Percentiles rank a stretch among this genome's conserved stretches.
These are phyloP conservation scores for Aleadryas rufinucha DNA, from an alignment of 2,113 vertebrate species.

Conservation along the genomic window DNA sequence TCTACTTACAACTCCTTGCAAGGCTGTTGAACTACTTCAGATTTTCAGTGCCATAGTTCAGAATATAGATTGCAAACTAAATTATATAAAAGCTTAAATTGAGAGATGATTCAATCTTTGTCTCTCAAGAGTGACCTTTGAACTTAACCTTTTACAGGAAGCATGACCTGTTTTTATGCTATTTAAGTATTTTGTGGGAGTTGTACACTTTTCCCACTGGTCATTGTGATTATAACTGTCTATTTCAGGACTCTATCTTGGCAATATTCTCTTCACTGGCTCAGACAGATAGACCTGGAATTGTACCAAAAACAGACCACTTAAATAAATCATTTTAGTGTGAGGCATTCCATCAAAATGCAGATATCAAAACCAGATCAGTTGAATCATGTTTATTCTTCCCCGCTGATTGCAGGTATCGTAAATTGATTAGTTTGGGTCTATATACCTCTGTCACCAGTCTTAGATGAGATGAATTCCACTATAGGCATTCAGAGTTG, in stretches of 20 bases:
- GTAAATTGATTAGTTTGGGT: not conserved
- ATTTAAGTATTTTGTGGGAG: not conserved
- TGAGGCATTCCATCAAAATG: not conserved
- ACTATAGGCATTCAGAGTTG: not conserved
- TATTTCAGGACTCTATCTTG: not conserved
- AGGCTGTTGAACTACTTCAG: not conserved
- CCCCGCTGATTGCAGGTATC: not conserved
- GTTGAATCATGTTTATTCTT: not conserved
- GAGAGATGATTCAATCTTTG: constrained; percentile 17
- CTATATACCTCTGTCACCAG: not conserved
- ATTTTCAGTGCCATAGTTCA: not conserved
- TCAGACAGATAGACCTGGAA: not conserved
- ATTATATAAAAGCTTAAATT: constrained; percentile 13
- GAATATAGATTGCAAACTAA: not conserved
- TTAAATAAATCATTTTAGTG: not conserved
- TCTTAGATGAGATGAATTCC: not conserved
- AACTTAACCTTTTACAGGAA: not conserved
- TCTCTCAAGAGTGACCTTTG: not conserved
- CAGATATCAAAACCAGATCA: not conserved
- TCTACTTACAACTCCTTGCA: not conserved
- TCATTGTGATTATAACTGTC: not conserved
- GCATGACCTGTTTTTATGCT: not conserved
- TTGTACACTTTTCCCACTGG: not conserved
- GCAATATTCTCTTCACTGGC: not conserved
- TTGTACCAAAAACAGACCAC: not conserved